These are phyloP conservation scores for Ranitomeya variabilis DNA, from an alignment of 2,113 vertebrate species.

Conservation along the genomic window DNA sequence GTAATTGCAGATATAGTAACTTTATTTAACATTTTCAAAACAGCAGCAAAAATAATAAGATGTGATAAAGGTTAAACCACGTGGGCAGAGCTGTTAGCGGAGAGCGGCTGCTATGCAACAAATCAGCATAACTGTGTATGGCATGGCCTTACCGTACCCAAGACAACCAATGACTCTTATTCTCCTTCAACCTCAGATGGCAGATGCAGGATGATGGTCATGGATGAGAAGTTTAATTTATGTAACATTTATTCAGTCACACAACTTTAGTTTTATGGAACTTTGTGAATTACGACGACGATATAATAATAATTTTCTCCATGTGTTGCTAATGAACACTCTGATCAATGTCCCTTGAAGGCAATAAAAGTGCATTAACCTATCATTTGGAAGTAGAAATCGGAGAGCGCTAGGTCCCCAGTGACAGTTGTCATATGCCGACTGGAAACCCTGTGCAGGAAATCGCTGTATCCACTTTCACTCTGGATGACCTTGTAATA, in stretches of 20 bases:
- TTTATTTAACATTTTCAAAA: constrained; percentile 30
- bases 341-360: too few relatives aligned
- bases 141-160: constrained; percentile 44
- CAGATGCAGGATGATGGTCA: neutral
- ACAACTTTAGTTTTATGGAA: neutral
- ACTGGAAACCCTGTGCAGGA: too few relatives aligned
- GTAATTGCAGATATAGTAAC: neutral
- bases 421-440: too few relatives aligned
- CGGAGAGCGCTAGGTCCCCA: too few relatives aligned
- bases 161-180: constrained; percentile 42
- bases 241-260: constrained; percentile 31
- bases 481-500: too few relatives aligned
- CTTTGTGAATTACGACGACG: neutral
- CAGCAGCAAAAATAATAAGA: neutral
- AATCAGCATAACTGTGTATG: neutral
- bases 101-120: constrained; percentile 44
- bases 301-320: too few relatives aligned
- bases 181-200: neutral
- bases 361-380: too few relatives aligned
- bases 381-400: too few relatives aligned
- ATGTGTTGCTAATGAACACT: too few relatives aligned
- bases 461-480: too few relatives aligned
- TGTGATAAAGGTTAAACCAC: constrained; percentile 16
- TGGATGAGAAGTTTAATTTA: neutral
- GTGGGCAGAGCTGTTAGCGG: neutral